Base-by-base conservation (phyloP, 2,888 invertebrate species). In the Lepeophtheirus nordmannii region DNA sequence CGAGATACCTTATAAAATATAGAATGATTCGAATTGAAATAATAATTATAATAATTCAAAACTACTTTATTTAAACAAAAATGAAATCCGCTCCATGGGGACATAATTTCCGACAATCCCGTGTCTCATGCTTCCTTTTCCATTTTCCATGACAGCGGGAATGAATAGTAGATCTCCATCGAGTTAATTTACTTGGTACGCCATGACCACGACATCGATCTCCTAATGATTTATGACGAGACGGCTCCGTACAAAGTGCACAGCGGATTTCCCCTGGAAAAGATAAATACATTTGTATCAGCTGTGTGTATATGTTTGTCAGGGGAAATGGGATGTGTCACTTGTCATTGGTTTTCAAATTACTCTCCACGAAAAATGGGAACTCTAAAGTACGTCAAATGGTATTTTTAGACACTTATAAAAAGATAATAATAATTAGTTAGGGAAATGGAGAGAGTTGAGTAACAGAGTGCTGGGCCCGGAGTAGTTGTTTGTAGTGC, bases 81-180 rank as follows among this genome's bases (percentile, higher is more conserved):
- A 76, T 75, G 71, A 75, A 76, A 67, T 73, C 73, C 20, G 73
- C 72, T 10, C 72, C 71, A 30, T 70, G 69, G 53, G 72, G 70
- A 70, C 77, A 77, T 14, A 30, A 30, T 30, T 30, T 30, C 7
- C 73, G 72, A 68, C 75, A 74, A 8, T 74, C 71, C 39, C 74
- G 70, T 62, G 72, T 72, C 12, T 71, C 68, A 39, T 73, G 73
- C 62, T 73, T 70, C 70, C 89, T 82, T 60, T 86, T 77, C 90
- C 90, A 91, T 74, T 89, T 87, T 53, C 90, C 91, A 73, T 87
- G 87, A 76, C 91, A 91, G 72, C 88, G 86, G 1, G 86, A 85
- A 17, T 85, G 85, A 61, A 87, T 84, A 40, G 89, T 80, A 41
- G 89, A 87, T 71, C 85, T 85, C 85, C 87, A 91, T 68, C 88